phyloP scores from a whole-genome alignment of 2,113 vertebrate species.

The Oreochromis aureus region DNA sequence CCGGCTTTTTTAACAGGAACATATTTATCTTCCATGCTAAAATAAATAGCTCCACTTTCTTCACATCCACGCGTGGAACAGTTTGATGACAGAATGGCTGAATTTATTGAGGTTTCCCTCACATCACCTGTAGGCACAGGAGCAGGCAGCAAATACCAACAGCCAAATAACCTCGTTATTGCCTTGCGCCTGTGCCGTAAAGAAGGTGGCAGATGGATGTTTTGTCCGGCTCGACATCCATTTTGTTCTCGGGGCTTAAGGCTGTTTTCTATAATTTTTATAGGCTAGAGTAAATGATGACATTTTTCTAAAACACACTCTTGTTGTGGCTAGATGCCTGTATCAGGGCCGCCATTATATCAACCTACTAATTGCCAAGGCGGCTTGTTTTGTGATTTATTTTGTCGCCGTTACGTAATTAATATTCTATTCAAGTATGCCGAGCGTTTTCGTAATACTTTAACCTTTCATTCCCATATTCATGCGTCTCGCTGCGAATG shows the following conservation, averaged over 20 bases:
- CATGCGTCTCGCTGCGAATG: not conserved
- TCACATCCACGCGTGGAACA: constrained; percentile 43
- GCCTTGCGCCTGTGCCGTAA: constrained; percentile 45
- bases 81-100: constrained; percentile 56
- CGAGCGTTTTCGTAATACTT: not conserved
- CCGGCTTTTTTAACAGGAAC: constrained; percentile 14
- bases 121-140: constrained; percentile 58
- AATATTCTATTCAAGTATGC: not conserved
- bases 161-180: constrained; percentile 66
- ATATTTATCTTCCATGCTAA: constrained; percentile 55
- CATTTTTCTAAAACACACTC: constrained; percentile 6
- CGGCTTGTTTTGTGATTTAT: not conserved
- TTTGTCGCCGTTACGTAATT: not conserved
- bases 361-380: not conserved
- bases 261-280: constrained; percentile 46
- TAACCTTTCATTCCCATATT: not conserved
- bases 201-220: constrained; percentile 59
- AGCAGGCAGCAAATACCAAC: constrained; percentile 55
- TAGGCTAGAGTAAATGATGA: constrained; percentile 4
- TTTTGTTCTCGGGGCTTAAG: constrained; percentile 52
- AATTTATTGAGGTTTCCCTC: constrained; percentile 55
- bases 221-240: constrained; percentile 51
- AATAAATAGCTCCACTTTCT: constrained; percentile 58
- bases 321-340: not conserved
- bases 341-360: not conserved